Base-by-base conservation (phyloP, 2,888 invertebrate genomes). In the Tetanocera ferruginea region DNA sequence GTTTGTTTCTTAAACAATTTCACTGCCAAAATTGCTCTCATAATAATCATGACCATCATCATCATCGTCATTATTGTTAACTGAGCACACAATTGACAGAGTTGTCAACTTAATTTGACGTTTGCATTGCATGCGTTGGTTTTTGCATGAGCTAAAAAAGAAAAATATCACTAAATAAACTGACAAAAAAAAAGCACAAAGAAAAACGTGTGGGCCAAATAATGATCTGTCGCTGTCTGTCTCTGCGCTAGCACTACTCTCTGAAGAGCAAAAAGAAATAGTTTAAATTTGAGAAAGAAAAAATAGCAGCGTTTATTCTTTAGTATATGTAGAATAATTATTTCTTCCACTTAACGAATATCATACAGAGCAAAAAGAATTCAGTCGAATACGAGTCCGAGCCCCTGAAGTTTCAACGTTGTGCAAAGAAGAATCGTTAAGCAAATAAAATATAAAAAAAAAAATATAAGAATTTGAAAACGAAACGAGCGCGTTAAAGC, bases 311-410 rank as follows among this genome's bases (percentile, higher is more conserved):
- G 55, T n/a, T 23, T 64, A 31, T 31, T 25, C 14, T 31, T n/a
- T n/a, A 64, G 64, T n/a, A 28, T 14, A n/a, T n/a, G n/a, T n/a
- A 31, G 17, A 55, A 28, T 28, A 64, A 64, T 9, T 80, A 83
- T 80, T 78, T 81, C 79, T 78, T 81, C 79, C 79, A 81, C 80
- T 78, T 82, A 75, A 77, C 77, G 70, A 77, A 78, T 77, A 72
- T 62, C 66, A 73, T 82, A 80, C 78, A 77, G 79, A 81, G 81
- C 80, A 80, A 80, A 77, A 78, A 81, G 83, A 84, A 85, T 85
- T 89, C 88, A 88, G 88, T 88, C 88, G 88, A 87, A 88, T 87
- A 87, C 89, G 89, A 90, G 89, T 87, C 86, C 90, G 89, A 90
- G 87, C 89, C 88, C 89, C 89, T 89, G 90, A 87, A 87, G 88